phyloP scores from a whole-genome alignment of 1,140 invertebrate genomes.

The Macrobrachium rosenbergii region DNA sequence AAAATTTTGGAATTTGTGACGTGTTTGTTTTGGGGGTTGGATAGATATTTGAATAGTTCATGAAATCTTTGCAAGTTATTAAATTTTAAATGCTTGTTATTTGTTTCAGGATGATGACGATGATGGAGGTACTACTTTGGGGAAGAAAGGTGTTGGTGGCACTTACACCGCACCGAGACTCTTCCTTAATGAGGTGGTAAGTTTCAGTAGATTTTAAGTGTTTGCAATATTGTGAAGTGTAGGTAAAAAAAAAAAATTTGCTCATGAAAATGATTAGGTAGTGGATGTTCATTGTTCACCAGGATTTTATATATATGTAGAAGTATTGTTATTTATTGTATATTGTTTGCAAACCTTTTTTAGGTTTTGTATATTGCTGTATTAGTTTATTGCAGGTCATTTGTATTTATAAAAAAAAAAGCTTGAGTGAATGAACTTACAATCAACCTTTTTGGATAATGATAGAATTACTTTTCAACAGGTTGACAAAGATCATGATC shows the following conservation, averaged over 20 bases:
- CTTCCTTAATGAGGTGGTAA: conserved; percentile 87
- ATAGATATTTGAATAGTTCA: background rate
- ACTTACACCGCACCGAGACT: conserved; percentile 87
- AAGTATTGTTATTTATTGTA: too few species aligned
- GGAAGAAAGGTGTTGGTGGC: conserved; percentile 77
- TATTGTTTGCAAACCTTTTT: conserved; percentile 13
- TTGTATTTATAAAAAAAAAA: background rate
- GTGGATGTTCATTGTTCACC: too few species aligned
- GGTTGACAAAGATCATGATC: conserved; percentile 94
- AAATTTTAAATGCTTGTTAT: conserved; percentile 20
- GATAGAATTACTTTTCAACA: conserved; percentile 71
- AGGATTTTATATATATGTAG: too few species aligned
- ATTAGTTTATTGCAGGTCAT: conserved; percentile 8
- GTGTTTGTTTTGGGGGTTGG: background rate
- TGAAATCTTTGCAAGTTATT: background rate
- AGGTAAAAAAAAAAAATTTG: conserved; percentile 45
- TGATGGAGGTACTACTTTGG: conserved; percentile 76
- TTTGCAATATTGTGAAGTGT: too few species aligned
- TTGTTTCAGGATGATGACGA: conserved; percentile 86
- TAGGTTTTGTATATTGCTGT: background rate
- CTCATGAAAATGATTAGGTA: too few species aligned
- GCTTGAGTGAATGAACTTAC: conserved; percentile 28
- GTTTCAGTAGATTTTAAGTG: conserved; percentile 62
- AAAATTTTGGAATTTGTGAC: background rate
- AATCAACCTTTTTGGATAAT: conserved; percentile 23